Evolutionary conservation across 2,113 vertebrate genomes (phyloP).

Genomic region (Cyanoliseus patagonus): DNA sequence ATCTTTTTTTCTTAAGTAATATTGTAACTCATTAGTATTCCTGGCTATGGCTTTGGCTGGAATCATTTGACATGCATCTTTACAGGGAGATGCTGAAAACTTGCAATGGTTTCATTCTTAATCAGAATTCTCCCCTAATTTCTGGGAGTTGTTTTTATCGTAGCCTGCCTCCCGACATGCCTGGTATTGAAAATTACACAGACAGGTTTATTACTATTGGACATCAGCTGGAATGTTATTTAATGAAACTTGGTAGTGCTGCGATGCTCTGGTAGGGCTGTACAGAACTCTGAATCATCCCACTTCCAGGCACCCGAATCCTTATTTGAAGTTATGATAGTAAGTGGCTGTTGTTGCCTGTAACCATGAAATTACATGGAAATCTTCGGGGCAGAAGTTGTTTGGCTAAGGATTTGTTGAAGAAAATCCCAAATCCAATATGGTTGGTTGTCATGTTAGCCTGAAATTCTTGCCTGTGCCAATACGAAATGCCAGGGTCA

Average conservation of each 20-base stretch:
- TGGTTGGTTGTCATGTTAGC: not conserved
- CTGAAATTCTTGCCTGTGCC: not conserved
- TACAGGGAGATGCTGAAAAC: not conserved
- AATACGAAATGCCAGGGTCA: not conserved
- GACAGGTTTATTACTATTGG: not conserved
- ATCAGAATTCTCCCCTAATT: not conserved
- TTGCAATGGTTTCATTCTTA: constrained; percentile 26
- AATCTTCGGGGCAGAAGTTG: not conserved
- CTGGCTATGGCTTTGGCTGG: not conserved
- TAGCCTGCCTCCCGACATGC: not conserved
- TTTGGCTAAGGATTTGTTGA: not conserved
- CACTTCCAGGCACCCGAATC: not conserved
- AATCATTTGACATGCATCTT: not conserved
- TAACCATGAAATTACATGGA: not conserved
- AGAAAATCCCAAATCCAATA: not conserved
- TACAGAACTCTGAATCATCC: not conserved
- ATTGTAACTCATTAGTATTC: not conserved
- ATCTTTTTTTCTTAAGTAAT: not conserved
- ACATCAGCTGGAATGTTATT: not conserved
- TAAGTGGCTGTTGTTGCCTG: not conserved
- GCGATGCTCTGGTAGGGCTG: not conserved
- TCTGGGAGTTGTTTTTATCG: not conserved
- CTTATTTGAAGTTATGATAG: not conserved
- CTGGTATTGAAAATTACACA: not conserved
- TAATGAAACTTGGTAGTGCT: not conserved